Evolutionary conservation across 2,797 vertebrate genomes (phyloP), one percentile per base, ranked within the genome.

Genomic region (Scleropages formosus): DNA sequence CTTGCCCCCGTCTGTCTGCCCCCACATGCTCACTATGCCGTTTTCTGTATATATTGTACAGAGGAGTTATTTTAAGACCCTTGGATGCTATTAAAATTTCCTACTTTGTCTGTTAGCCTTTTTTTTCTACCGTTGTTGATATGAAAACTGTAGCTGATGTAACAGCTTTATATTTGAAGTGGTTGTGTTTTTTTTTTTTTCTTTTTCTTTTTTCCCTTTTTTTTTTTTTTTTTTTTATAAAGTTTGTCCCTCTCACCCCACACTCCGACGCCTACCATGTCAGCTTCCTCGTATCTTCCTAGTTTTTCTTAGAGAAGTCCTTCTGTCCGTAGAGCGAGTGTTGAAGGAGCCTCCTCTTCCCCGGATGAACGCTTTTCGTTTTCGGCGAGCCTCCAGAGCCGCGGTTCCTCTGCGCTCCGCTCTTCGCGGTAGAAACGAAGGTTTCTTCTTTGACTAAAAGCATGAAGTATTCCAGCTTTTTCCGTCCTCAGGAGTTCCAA

Each of bases 51-150:
- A 93, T 93, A 93, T 83, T 93, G 92, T 93, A 93, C 89, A 93
- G 90, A 89, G 89, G 90, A 93, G 91, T 92, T 89, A 92, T 93
- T 93, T 92, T 92, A 92, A 93, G 90, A 88, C 89, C 90, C 88
- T 89, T 88, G 87, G 84, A 91, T 90, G 90, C 89, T 89, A 88
- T 91, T 82, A 72, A 78, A 85, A 85, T 89, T 90, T 90, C 88
- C 85, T 90, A 87, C 81, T 86, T 86, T 77, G 87, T 90, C 87
- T 88, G 85, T 86, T 90, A 87, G 85, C 81, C 81, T 87, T 82
- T 78, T 88, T 92, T 92, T 91, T 90, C 87, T 90, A 91, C 88
- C 87, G 85, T 90, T 91, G 88, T 92, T 89, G 86, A 88, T 91
- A 91, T 91, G 89, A 91, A 83, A 76, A 70, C 84, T 90, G 88